Evolutionary conservation across 2,888 invertebrate species (phyloP).

Genomic region (Azorinus chamasolen): DNA sequence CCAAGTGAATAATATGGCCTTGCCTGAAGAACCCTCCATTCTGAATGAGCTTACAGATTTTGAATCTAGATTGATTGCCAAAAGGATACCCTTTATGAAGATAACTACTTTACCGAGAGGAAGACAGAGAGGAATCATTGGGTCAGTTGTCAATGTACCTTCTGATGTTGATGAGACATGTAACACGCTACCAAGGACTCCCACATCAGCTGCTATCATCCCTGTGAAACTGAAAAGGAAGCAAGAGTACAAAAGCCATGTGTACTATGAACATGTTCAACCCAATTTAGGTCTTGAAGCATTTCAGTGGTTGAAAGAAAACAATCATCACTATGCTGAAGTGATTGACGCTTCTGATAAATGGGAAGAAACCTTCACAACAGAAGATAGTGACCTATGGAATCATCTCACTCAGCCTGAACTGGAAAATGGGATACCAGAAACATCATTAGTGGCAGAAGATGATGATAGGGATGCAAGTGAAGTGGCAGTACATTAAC

Average conservation of each 20-base stretch:
- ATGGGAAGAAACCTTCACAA: constrained; percentile 16
- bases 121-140: constrained; percentile 35
- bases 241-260: constrained; percentile 33
- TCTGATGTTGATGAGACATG: constrained; percentile 18
- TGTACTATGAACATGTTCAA: constrained; percentile 22
- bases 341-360: constrained; percentile 8
- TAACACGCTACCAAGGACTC: constrained; percentile 28
- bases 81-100: constrained; percentile 50
- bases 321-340: constrained; percentile 31
- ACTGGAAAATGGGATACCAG: constrained; percentile 6
- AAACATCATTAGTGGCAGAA: background rate
- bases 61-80: constrained; percentile 23
- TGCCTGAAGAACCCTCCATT: constrained; percentile 5
- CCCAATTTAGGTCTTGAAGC: constrained; percentile 26
- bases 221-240: constrained; percentile 44
- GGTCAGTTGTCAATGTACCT: constrained; percentile 44
- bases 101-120: constrained; percentile 26
- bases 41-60: constrained; percentile 22
- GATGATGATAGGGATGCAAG: too few relatives aligned
- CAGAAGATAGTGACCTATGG: constrained; percentile 36
- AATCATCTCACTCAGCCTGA: constrained; percentile 18
- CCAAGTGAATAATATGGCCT: constrained; percentile 21
- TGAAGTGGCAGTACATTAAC: too few relatives aligned
- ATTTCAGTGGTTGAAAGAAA: constrained; percentile 22
- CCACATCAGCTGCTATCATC: constrained; percentile 26